Conservation (phyloP, 2,888 invertebrate genomes). For the Lepetodrilus schrolli region DNA sequence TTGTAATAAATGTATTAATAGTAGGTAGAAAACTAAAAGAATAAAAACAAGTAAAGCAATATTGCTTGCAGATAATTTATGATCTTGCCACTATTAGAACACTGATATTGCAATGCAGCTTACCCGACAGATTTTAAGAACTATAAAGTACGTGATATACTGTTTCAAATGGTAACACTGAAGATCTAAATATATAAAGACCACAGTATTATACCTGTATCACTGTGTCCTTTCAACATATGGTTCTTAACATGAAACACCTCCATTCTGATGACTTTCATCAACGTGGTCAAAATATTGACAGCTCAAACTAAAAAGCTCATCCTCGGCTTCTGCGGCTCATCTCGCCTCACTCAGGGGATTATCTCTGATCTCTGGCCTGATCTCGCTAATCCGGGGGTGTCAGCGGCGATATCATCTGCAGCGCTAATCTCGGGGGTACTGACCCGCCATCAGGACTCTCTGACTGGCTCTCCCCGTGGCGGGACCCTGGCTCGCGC, state of each 20-base stretch:
- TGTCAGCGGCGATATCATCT: slow-evolving; percentile 11
- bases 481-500: not conserved
- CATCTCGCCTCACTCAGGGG: slow-evolving; percentile 4
- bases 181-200: too few species aligned
- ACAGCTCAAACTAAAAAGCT: slow-evolving; percentile 8
- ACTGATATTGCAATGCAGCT: too few species aligned
- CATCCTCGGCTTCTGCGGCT: not conserved
- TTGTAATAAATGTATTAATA: too few species aligned
- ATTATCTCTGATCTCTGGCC: slow-evolving; percentile 8
- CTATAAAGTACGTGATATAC: too few species aligned
- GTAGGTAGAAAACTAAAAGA: too few species aligned
- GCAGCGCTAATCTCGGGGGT: not conserved
- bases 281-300: slow-evolving; percentile 13
- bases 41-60: too few species aligned
- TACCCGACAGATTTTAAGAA: too few species aligned
- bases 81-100: too few species aligned
- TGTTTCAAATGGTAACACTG: too few species aligned
- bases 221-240: too few species aligned
- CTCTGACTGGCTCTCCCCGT: not conserved
- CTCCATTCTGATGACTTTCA: not conserved
- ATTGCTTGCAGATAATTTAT: too few species aligned
- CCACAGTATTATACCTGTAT: too few species aligned
- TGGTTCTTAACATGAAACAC: not conserved
- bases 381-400: not conserved
- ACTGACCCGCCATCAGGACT: not conserved